Evolutionary conservation across 2,888 invertebrate genomes (phyloP).

Genomic region (Drosophila incognita): DNA sequence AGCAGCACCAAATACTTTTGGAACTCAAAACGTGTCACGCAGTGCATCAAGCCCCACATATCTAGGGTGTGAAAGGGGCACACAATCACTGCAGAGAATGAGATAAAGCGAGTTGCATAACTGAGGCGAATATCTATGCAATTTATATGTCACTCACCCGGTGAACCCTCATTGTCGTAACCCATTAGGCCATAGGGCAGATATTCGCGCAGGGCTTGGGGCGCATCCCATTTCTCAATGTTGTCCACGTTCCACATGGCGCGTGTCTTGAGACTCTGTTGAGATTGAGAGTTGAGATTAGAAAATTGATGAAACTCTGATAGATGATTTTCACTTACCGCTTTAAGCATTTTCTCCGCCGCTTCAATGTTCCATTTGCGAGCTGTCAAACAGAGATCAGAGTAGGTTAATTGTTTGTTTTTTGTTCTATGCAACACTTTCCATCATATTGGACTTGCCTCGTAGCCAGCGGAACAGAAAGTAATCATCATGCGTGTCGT

Average conservation of each 20-base stretch:
- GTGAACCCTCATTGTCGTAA: slow-evolving; percentile 93
- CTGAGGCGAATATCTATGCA: not conserved
- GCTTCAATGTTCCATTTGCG: slow-evolving; percentile 93
- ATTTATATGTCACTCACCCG: slow-evolving; percentile 83
- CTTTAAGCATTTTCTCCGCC: slow-evolving; percentile 96
- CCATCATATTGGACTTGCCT: slow-evolving; percentile 86
- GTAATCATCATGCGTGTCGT: slow-evolving; percentile 91
- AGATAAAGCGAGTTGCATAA: not conserved
- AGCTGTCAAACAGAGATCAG: slow-evolving; percentile 85
- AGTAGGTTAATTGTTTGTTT: not conserved
- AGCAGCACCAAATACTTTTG: slow-evolving; percentile 89
- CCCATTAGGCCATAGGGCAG: slow-evolving; percentile 93
- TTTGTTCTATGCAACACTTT: not conserved
- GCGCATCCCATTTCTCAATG: slow-evolving; percentile 89
- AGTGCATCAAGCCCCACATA: slow-evolving; percentile 92
- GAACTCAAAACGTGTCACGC: slow-evolving; percentile 90
- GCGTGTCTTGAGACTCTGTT: slow-evolving; percentile 81
- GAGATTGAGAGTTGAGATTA: not conserved
- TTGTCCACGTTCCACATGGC: slow-evolving; percentile 90
- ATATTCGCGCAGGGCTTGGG: slow-evolving; percentile 89
- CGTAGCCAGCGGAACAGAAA: slow-evolving; percentile 92
- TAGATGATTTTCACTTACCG: slow-evolving; percentile 87
- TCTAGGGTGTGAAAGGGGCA: slow-evolving; percentile 93
- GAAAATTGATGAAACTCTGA: not conserved
- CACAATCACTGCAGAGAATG: slow-evolving; percentile 88